These are phyloP conservation scores for Etheostoma nigrum DNA, from an alignment of 2,797 vertebrate species.

Conservation along the genomic window DNA sequence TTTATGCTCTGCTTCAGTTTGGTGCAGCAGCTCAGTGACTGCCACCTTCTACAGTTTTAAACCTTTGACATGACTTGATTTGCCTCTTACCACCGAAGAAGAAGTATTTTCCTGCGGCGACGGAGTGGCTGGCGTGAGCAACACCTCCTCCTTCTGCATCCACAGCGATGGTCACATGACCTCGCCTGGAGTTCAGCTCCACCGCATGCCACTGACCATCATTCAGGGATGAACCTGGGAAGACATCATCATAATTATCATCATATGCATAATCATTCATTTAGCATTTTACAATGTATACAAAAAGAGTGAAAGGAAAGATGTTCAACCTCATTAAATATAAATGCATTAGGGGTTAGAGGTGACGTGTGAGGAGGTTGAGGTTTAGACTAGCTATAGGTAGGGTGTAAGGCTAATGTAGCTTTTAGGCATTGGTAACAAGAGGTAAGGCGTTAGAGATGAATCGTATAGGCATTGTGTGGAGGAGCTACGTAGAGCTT, in stretches of 20 bases:
- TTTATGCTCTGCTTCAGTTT: neutral
- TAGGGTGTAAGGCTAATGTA: neutral
- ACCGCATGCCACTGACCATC: conserved; percentile 93
- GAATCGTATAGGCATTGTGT: rapidly evolving
- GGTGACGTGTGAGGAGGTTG: no score
- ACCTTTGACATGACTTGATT: neutral
- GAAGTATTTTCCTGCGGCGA: conserved; percentile 76
- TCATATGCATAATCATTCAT: neutral
- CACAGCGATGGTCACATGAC: conserved; percentile 83
- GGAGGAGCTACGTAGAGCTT: no score
- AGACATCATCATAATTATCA: neutral
- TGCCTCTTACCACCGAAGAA: conserved; percentile 90
- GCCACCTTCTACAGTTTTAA: neutral
- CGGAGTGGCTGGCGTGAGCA: conserved; percentile 68
- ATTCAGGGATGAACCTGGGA: conserved; percentile 86
- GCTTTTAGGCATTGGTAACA: no score
- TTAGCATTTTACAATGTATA: neutral
- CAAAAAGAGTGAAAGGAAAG: neutral
- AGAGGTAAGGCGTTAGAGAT: neutral
- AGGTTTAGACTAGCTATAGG: no score
- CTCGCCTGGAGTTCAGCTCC: conserved; percentile 83
- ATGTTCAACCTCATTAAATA: neutral
- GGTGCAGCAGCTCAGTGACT: neutral
- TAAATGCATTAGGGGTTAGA: neutral
- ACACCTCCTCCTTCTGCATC: conserved; percentile 81